Percentiles rank a stretch among this genome's conserved stretches.
These are phyloP conservation scores for Limenitis camilla DNA, from an alignment of 2,888 invertebrate species.

Conservation along the genomic window DNA sequence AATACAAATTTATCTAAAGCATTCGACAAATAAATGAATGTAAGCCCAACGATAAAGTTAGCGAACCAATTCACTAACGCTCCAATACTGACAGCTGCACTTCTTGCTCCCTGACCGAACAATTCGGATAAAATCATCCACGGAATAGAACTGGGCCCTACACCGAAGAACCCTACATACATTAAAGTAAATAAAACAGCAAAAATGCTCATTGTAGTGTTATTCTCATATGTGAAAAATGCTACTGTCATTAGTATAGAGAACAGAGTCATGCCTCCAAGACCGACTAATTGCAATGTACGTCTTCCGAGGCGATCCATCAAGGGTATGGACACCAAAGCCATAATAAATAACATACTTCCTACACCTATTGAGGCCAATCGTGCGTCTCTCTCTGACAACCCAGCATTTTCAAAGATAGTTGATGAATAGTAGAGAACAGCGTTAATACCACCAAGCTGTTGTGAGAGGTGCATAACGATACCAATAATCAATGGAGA, in stretches of 20 bases:
- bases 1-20: conserved; percentile 60
- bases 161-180: conserved; percentile 69
- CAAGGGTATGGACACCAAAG: conserved; percentile 82
- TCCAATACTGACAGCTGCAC: conserved; percentile 67
- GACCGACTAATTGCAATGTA: conserved; percentile 80
- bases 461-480: conserved; percentile 70
- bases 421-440: conserved; percentile 82
- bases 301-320: conserved; percentile 83
- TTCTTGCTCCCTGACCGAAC: conserved; percentile 66
- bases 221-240: conserved; percentile 57
- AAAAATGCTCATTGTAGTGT: conserved; percentile 61
- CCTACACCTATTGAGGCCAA: conserved; percentile 83
- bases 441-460: conserved; percentile 68
- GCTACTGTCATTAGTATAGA: conserved; percentile 80
- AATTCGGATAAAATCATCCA: conserved; percentile 72
- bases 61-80: conserved; percentile 70
- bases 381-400: conserved; percentile 73
- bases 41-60: conserved; percentile 67
- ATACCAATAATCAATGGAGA: conserved; percentile 63
- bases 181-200: conserved; percentile 65
- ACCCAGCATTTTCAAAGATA: conserved; percentile 78
- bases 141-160: conserved; percentile 70
- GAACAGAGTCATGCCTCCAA: conserved; percentile 82
- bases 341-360: conserved; percentile 82
- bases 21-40: conserved; percentile 55